Percentiles rank a stretch among this genome's conserved stretches.
phyloP scores from a whole-genome alignment of 2,113 vertebrate species.

The Fregetta grallaria region DNA sequence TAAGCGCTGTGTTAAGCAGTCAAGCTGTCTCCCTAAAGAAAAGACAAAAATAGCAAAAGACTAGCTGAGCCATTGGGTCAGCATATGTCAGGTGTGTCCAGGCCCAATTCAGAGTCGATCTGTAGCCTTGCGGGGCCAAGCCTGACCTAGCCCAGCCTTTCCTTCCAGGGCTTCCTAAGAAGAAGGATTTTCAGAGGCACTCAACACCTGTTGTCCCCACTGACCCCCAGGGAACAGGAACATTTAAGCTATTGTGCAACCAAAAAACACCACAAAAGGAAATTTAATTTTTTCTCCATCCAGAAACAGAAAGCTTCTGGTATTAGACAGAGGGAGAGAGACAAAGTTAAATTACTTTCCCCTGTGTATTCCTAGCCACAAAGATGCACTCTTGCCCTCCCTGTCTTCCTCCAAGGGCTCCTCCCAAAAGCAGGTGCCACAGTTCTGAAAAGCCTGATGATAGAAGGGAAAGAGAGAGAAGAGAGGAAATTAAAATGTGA shows the following conservation, averaged over 20 bases:
- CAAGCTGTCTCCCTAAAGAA: conserved; percentile 64
- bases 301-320: neutral
- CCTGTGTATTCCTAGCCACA: neutral
- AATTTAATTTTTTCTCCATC: neutral
- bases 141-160: conserved; percentile 17
- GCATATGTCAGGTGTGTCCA: conserved; percentile 50
- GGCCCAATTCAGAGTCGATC: neutral
- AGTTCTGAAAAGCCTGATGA: neutral
- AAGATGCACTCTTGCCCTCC: neutral
- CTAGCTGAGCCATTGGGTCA: conserved; percentile 43
- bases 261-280: neutral
- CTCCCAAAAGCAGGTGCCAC: neutral
- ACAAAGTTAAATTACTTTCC: neutral
- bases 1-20: conserved; percentile 47
- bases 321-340: neutral
- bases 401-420: neutral
- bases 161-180: neutral
- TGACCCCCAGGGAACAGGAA: neutral
- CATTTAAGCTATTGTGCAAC: neutral
- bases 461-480: neutral
- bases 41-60: conserved; percentile 64
- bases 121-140: neutral
- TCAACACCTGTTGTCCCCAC: neutral
- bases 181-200: conserved; percentile 3
- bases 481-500: neutral